phyloP scores from a whole-genome alignment of 2,797 vertebrate species.

The Danio tinwini region DNA sequence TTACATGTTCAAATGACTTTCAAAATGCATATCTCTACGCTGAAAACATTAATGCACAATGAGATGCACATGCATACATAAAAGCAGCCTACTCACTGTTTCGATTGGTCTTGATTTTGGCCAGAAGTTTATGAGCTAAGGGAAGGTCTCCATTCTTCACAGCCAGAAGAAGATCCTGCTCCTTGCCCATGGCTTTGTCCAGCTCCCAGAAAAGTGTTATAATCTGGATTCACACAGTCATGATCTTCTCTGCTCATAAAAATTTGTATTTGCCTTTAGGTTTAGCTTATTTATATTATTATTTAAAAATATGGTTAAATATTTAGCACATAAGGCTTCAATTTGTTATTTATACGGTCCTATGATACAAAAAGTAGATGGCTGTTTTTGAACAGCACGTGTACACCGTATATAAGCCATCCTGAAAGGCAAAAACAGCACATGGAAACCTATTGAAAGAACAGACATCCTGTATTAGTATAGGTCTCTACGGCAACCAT shows the following conservation, averaged over 20 bases:
- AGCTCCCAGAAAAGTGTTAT: slow-evolving; percentile 30
- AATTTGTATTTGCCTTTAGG: slow-evolving; percentile 28
- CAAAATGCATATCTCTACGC: background rate
- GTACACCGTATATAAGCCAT: background rate
- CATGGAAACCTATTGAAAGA: slow-evolving; percentile 1
- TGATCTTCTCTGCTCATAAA: slow-evolving; percentile 21
- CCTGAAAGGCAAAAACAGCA: slow-evolving; percentile 22
- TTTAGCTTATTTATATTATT: background rate
- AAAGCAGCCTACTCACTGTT: slow-evolving; percentile 74
- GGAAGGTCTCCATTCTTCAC: slow-evolving; percentile 81
- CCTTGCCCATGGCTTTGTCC: slow-evolving; percentile 76
- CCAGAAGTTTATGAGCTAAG: slow-evolving; percentile 77
- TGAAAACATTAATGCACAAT: background rate
- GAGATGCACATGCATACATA: no score
- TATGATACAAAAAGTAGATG: background rate
- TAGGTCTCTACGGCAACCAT: background rate
- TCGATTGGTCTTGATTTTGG: slow-evolving; percentile 81
- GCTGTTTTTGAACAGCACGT: background rate
- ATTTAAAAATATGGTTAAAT: background rate
- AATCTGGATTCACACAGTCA: slow-evolving; percentile 38
- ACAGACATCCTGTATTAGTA: background rate
- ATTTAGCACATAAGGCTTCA: background rate
- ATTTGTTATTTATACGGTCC: background rate
- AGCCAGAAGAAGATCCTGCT: slow-evolving; percentile 80
- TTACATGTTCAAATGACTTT: background rate